Base-by-base conservation (phyloP, 1,140 invertebrate genomes). In the Drosophila ogumai region DNA sequence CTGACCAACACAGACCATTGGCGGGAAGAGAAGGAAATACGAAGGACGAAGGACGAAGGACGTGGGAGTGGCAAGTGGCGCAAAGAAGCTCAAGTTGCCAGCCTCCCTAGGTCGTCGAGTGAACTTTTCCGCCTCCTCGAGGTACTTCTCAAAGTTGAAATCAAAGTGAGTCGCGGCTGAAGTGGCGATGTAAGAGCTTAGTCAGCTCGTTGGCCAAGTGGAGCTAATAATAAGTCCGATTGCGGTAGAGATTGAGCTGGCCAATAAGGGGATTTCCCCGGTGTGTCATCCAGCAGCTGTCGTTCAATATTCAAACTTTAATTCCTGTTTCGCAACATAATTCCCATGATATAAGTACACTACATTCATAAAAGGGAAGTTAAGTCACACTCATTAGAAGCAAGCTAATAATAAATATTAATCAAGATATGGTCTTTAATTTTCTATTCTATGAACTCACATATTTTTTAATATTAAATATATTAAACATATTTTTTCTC, bases 101-200 rank as follows among this genome's bases (percentile, higher is more conserved):
- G 46, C 36, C 73, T 28, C 25, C 17, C 32, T 12, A 28, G 79
- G 75, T 80, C 56, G 81, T 84, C 75, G 72, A 79, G 43, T 34
- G 59, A 67, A 82, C 65, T 82, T 76, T 75, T 71, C 61, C 25
- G 69, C 31, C 55, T 36, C 25, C 49, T 44, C 61, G 46, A 80
- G 75, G 76, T 56, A 75, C 77, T 84, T 80, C 57, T 50, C 41
- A 32, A 69, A 58, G 64, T 66, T 44, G 41, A 36, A 81, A 57
- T 67, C 56, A 60, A 65, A 74, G 61, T 63, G 58, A 50, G 44
- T 50, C 15, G 66, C 34, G 15, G 15, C 38, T 84, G 41, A 84
- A 82, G 81, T 75, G 64, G 44, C 43, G 22, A 52, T 67, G 38
- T 46, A 60, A 47, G 38, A 49, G 64, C 38, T 28, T 50, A 58